phyloP scores from a whole-genome alignment of 2,888 invertebrate species.

The Spicauda simplicius region DNA sequence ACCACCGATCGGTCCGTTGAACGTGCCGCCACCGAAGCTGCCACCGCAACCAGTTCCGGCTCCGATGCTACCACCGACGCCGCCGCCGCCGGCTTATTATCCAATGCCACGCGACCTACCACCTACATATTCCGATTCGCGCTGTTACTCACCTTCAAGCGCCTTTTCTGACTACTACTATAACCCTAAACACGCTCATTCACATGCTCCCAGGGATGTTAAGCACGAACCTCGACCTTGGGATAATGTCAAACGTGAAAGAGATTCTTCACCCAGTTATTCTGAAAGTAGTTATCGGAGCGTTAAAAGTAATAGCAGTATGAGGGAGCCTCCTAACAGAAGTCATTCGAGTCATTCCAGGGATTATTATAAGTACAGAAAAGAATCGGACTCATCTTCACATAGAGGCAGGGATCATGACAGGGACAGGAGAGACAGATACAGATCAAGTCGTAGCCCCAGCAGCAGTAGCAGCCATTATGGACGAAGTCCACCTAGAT shows the following conservation, averaged over 20 bases:
- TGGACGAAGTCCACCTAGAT: conserved; percentile 55
- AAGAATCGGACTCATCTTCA: conserved; percentile 47
- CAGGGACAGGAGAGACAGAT: conserved; percentile 46
- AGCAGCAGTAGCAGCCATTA: conserved; percentile 48
- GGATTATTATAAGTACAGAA: conserved; percentile 20
- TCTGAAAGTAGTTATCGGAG: conserved; percentile 24
- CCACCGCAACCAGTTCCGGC: conserved; percentile 40
- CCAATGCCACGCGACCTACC: conserved; percentile 14
- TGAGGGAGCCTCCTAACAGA: conserved; percentile 4
- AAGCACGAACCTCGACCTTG: conserved; percentile 18
- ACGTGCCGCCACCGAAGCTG: conserved; percentile 47
- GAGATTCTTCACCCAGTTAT: conserved; percentile 9
- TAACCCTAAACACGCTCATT: not conserved
- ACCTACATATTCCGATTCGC: conserved; percentile 45
- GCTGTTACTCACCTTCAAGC: conserved; percentile 39
- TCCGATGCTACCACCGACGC: conserved; percentile 33
- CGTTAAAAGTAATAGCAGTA: conserved; percentile 3
- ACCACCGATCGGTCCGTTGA: conserved; percentile 37
- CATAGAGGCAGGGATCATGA: conserved; percentile 48
- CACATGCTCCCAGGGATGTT: not conserved
- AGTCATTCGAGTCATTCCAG: conserved; percentile 6
- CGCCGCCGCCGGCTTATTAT: conserved; percentile 35
- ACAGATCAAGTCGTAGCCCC: conserved; percentile 55
- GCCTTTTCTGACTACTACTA: conserved; percentile 8
- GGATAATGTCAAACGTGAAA: conserved; percentile 17